Conservation (phyloP, 2,888 invertebrate species). For the Pilophorus perplexus region DNA sequence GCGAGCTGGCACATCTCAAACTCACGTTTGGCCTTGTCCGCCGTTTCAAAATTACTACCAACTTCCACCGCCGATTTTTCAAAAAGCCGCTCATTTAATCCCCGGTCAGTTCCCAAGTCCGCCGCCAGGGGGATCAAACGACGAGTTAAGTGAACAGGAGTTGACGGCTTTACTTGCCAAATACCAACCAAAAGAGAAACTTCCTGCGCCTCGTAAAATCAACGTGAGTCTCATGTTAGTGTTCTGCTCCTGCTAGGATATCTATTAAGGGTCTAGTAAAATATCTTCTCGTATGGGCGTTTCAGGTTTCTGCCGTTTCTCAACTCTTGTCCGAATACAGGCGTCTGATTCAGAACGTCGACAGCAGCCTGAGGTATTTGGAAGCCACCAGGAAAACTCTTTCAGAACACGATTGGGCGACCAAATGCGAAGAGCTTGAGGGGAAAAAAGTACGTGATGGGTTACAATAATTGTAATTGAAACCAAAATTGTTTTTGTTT, state of each 20-base stretch:
- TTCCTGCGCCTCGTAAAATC: not conserved
- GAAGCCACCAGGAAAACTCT: conserved; percentile 54
- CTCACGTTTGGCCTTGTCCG: too few species aligned
- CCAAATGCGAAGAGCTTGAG: conserved; percentile 56
- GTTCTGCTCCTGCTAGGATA: too few species aligned
- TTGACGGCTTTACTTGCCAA: not conserved
- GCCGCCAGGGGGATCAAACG: not conserved
- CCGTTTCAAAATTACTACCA: too few species aligned
- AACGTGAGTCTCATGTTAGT: conserved; percentile 20
- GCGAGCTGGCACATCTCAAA: too few species aligned
- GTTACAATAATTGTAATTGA: too few species aligned
- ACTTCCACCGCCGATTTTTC: too few species aligned
- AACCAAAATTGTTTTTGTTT: too few species aligned
- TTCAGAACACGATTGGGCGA: conserved; percentile 59
- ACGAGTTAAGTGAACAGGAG: not conserved
- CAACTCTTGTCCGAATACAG: conserved; percentile 50
- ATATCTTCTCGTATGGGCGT: too few species aligned
- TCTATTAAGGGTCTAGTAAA: too few species aligned
- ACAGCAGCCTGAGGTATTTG: conserved; percentile 53
- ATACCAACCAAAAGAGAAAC: not conserved
- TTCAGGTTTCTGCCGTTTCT: conserved; percentile 42
- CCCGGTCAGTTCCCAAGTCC: too few species aligned
- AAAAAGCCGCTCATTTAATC: too few species aligned
- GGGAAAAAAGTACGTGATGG: conserved; percentile 56
- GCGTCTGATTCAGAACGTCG: conserved; percentile 53